A percentile compares a stretch with the other conserved stretches of the same genome.
These are phyloP conservation scores for Semicossyphus pulcher DNA, from an alignment of 2,113 vertebrate species.

Conservation along the genomic window DNA sequence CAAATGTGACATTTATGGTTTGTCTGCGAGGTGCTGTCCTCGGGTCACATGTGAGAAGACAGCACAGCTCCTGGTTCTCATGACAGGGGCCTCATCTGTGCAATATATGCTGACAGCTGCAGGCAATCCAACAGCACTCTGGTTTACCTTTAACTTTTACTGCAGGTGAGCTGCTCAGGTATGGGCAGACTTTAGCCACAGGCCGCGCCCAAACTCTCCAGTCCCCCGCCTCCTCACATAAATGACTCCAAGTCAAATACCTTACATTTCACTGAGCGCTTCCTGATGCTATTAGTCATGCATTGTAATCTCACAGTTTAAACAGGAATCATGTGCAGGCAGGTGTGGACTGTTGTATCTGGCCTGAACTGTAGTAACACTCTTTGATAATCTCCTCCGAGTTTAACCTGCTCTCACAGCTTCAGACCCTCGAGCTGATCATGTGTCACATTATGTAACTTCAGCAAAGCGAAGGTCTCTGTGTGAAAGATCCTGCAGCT, in stretches of 20 bases:
- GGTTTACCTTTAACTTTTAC: constrained; percentile 34
- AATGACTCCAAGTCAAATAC: constrained; percentile 46
- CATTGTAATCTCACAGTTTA: constrained; percentile 25
- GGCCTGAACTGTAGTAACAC: neutral
- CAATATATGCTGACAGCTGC: constrained; percentile 21
- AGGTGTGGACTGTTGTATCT: constrained; percentile 15
- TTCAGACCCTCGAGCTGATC: neutral
- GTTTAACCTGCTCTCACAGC: constrained; percentile 33
- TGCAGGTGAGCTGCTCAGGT: constrained; percentile 19
- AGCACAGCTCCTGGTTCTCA: constrained; percentile 8
- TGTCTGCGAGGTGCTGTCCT: neutral
- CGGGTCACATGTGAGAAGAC: neutral
- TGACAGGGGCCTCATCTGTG: constrained; percentile 16
- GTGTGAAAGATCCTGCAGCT: constrained; percentile 18
- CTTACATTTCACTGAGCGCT: constrained; percentile 11
- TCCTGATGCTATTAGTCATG: constrained; percentile 7
- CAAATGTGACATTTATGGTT: constrained; percentile 53
- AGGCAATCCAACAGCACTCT: neutral
- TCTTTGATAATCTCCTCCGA: neutral
- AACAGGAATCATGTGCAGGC: constrained; percentile 38
- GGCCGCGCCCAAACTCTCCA: neutral
- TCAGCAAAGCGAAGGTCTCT: neutral
- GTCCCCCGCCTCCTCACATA: neutral
- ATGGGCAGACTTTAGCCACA: neutral
- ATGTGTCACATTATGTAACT: constrained; percentile 29